These are phyloP conservation scores for Siniperca scherzeri DNA, from an alignment of 2,797 vertebrate species.

Conservation along the genomic window DNA sequence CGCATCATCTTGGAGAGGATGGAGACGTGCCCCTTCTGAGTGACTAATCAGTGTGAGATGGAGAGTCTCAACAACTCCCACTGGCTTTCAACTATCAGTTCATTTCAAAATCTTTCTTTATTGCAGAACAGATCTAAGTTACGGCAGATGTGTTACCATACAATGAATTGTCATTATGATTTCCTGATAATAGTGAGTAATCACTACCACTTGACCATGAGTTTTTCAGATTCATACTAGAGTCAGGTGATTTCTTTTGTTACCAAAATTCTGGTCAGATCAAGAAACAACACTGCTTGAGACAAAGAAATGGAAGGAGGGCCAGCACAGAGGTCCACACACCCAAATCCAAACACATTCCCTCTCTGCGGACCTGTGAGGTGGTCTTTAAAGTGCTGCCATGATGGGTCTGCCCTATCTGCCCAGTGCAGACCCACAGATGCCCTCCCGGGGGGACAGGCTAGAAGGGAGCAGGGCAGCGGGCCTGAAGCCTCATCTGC, in stretches of 20 bases:
- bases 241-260: conserved; percentile 52
- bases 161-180: background rate
- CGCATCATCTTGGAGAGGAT: conserved; percentile 39
- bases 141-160: conserved; percentile 19
- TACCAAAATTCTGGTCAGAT: conserved; percentile 26
- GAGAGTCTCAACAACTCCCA: conserved; percentile 37
- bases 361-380: conserved; percentile 74
- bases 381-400: conserved; percentile 84
- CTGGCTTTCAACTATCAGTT: conserved; percentile 34
- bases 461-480: conserved; percentile 82
- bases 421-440: conserved; percentile 82
- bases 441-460: conserved; percentile 83
- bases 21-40: conserved; percentile 44
- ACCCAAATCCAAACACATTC: conserved; percentile 67
- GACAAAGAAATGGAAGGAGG: conserved; percentile 64
- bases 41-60: conserved; percentile 57
- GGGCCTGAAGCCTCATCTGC: conserved; percentile 88
- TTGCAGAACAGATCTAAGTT: conserved; percentile 2
- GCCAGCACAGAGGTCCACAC: conserved; percentile 53
- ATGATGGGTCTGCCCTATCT: conserved; percentile 83
- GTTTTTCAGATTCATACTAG: conserved; percentile 18
- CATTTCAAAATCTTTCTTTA: conserved; percentile 12
- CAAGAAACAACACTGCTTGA: conserved; percentile 31
- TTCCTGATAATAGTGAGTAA: background rate
- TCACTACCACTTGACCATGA: background rate